Evolutionary conservation across 2,113 vertebrate species (phyloP), one percentile per base, ranked within the genome.

Genomic region (Scophthalmus maximus): DNA sequence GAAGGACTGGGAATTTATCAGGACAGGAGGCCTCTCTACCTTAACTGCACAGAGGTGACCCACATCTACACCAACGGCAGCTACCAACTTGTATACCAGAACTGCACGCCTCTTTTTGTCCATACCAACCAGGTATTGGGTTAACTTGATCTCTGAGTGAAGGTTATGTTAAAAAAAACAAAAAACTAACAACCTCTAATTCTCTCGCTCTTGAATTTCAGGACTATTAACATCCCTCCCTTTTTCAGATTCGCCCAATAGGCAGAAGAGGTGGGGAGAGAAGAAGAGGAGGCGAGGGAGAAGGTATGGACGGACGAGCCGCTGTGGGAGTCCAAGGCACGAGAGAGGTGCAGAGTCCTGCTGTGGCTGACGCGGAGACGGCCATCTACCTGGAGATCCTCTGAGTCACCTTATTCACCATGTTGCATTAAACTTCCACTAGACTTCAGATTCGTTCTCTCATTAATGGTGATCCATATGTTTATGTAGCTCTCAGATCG

Each of bases 1-100:
- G 80, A 34, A 51, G 77, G 68, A 26, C 0, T 84, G 30, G 74
- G 65, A 5, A 79, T 92, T 56, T 93, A 92, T 83, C 92, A 91
- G 76, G 89, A 91, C 25, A 86, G 36, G 26, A 84, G 58, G 64
- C 92, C 93, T 0, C 88, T 94, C 27, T 94, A 94, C 59, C 91
- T 94, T 23, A 94, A 94, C 87, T 94, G 92, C 78, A 89, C 90
- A 6, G 93, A 94, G 64, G 93, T 94, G 6, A 92, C 91, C 32
- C 79, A 94, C 71, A 63, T 94, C 73, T 94, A 94, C 85, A 92
- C 84, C 61, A 94, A 94, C 18, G 94, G 94, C 63, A 94, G 93
- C 87, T 94, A 94, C 76, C 93, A 94, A 26, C 90, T 94, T 14
- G 78, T 94, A 2, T 94, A 94, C 78, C 92, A 94, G 85, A 94